Evolutionary conservation across 1,140 invertebrate species (phyloP).

Genomic region (Adelges cooleyi): DNA sequence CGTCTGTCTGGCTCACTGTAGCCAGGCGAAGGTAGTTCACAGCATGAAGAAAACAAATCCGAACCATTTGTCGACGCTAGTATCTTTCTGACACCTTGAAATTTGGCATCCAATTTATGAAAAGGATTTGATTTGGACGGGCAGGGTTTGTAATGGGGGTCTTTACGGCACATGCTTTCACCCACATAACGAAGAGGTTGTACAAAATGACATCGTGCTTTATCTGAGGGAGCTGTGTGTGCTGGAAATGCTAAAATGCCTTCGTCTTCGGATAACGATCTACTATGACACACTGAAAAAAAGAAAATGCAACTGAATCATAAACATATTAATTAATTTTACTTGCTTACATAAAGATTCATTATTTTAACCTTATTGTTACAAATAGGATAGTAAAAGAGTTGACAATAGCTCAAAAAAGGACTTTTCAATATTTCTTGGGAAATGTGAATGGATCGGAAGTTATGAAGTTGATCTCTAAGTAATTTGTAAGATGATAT

Average conservation of each 20-base stretch:
- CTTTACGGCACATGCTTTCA: constrained; percentile 64
- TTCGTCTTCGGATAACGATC: constrained; percentile 57
- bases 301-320: constrained; percentile 19
- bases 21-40: constrained; percentile 53
- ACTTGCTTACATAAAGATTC: no score
- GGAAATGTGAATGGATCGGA: no score
- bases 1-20: constrained; percentile 4
- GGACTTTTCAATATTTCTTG: no score
- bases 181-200: constrained; percentile 50
- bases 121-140: constrained; percentile 53
- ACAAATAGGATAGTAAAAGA: no score
- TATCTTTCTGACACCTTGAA: constrained; percentile 64
- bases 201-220: constrained; percentile 55
- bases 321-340: not conserved
- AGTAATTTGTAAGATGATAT: no score
- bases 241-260: constrained; percentile 43
- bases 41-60: constrained; percentile 60
- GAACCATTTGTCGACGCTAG: constrained; percentile 42
- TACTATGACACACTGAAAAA: constrained; percentile 47
- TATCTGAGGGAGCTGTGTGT: constrained; percentile 51
- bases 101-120: constrained; percentile 47
- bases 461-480: no score
- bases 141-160: constrained; percentile 56
- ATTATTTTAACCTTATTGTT: no score
- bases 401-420: no score